Base-by-base conservation (phyloP, 2,888 invertebrate species). In the Drosophila peninsularis region DNA sequence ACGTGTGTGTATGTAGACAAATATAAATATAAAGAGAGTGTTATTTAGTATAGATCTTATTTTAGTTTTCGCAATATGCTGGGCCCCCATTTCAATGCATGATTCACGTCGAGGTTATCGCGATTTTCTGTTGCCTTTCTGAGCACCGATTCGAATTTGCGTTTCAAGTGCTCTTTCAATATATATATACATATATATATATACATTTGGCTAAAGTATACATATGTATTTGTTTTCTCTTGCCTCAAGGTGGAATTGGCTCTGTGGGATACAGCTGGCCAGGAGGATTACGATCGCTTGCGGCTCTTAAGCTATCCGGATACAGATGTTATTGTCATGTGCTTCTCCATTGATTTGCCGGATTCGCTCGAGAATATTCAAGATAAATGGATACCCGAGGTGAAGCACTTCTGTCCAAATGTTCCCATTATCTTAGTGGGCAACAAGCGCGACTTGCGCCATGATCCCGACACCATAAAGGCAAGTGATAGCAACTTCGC, bases 301-400 rank as follows among this genome's bases (percentile, higher is more conserved):
- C 95, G 98, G 91, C 98, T 98, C 76, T 93, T 98, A 71, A 98
- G 97, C 70, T 99, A 98, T 93, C 99, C 98, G 52, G 99, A 99
- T 93, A 99, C 99, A 62, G 99, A 99, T 93, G 99, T 99, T 78
- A 98, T 99, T 90, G 95, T 99, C 82, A 98, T 99, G 98, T 99
- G 99, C 94, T 99, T 99, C 94, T 98, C 98, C 80, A 98, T 99
- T 90, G 99, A 98, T 93, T 98, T 98, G 90, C 99, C 99, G 54
- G 99, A 99, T 94, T 98, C 98, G 86, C 94, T 99, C 93, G 98
- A 98, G 94, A 99, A 99, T 94, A 98, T 99, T 93, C 97, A 98
- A 74, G 99, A 99, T 94, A 99, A 99, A 94, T 99, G 99, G 99
- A 98, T 98, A 78, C 99, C 99, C 39, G 99, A 99, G 94, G 98